These are phyloP conservation scores for Drosophila obscura DNA, from an alignment of 1,140 invertebrate genomes.

Conservation along the genomic window DNA sequence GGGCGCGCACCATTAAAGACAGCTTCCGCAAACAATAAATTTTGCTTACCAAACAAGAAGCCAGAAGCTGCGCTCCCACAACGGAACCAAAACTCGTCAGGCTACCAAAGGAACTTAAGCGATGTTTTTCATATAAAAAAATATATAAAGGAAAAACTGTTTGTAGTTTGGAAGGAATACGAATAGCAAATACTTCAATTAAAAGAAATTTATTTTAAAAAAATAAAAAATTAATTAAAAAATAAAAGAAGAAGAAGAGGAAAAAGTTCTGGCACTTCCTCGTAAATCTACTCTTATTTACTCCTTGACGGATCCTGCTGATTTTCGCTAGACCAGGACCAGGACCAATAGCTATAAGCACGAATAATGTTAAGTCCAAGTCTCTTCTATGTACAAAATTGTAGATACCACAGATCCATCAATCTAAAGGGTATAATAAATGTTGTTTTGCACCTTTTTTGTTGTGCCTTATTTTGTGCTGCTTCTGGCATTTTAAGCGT, in stretches of 20 bases:
- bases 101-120: conserved; percentile 36
- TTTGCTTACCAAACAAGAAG: conserved; percentile 44
- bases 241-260: too few relatives aligned
- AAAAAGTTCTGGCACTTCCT: too few relatives aligned
- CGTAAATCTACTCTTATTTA: too few relatives aligned
- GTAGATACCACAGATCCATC: too few relatives aligned
- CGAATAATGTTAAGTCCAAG: conserved; percentile 1
- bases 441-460: conserved; percentile 11
- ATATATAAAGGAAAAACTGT: too few relatives aligned
- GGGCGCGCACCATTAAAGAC: conserved; percentile 70
- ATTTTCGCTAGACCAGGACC: background rate
- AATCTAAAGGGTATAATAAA: conserved; percentile 5
- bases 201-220: too few relatives aligned
- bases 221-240: too few relatives aligned
- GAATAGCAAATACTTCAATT: too few relatives aligned
- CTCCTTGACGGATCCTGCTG: too few relatives aligned
- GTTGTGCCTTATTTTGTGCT: conserved; percentile 8
- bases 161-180: too few relatives aligned
- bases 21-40: conserved; percentile 81
- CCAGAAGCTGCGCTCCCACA: conserved; percentile 38
- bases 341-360: too few relatives aligned
- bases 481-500: conserved; percentile 14
- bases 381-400: too few relatives aligned
- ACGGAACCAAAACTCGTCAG: conserved; percentile 20
- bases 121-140: conserved; percentile 17